Conservation (phyloP, 2,888 invertebrate species). For the Scrobipalpa atriplicella region DNA sequence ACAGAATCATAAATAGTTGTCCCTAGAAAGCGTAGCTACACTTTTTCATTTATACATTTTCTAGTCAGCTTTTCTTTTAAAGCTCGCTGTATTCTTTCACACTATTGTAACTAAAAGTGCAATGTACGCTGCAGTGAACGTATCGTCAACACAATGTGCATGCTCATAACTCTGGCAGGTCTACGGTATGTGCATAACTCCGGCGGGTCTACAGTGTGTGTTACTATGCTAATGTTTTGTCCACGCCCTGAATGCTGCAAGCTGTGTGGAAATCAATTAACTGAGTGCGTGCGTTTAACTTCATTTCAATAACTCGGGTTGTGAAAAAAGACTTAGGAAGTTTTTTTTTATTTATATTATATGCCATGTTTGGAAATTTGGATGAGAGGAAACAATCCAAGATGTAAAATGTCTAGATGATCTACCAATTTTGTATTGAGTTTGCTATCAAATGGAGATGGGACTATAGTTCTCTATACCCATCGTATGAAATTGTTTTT, state of each 20-base stretch:
- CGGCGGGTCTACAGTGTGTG: background rate
- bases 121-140: background rate
- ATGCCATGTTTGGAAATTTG: too few relatives aligned
- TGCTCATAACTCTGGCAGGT: background rate
- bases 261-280: slow-evolving; percentile 18
- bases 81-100: background rate
- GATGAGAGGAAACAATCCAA: too few relatives aligned
- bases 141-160: background rate
- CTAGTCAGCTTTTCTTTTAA: background rate
- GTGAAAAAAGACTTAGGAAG: background rate
- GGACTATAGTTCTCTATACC: too few relatives aligned
- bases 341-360: too few relatives aligned
- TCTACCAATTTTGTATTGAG: too few relatives aligned
- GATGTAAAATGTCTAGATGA: too few relatives aligned
- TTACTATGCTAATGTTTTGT: slow-evolving; percentile 3
- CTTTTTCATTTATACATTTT: too few relatives aligned
- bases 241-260: slow-evolving; percentile 5
- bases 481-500: too few relatives aligned
- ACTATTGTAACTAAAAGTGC: background rate
- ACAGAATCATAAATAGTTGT: too few relatives aligned
- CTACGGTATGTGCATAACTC: background rate
- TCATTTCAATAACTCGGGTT: background rate
- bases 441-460: too few relatives aligned
- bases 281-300: background rate
- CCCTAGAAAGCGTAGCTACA: too few relatives aligned